These are phyloP conservation scores for Neoniphon sammara DNA, from an alignment of 2,797 vertebrate species.

Conservation along the genomic window DNA sequence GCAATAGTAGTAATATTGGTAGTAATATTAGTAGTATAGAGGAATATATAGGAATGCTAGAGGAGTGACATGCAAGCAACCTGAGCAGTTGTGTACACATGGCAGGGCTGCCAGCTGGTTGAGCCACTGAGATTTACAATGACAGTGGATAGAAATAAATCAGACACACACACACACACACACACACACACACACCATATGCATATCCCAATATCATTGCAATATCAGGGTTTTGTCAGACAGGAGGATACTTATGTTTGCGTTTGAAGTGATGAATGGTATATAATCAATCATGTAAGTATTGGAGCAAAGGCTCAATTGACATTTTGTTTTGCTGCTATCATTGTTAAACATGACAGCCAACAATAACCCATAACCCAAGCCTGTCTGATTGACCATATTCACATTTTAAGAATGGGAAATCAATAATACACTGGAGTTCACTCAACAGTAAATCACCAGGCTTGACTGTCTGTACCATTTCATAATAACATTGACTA, in stretches of 20 bases:
- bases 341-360: too few species aligned
- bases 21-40: conserved; percentile 1
- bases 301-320: too few species aligned
- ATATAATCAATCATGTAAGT: too few species aligned
- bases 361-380: too few species aligned
- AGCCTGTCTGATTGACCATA: too few species aligned
- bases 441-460: background rate
- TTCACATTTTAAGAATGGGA: too few species aligned
- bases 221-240: background rate
- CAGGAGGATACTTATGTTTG: background rate
- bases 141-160: conserved; percentile 35
- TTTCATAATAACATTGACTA: too few species aligned
- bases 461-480: too few species aligned
- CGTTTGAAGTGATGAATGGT: too few species aligned
- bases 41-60: conserved; percentile 1
- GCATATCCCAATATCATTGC: background rate
- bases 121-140: conserved; percentile 49
- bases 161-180: background rate
- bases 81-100: conserved; percentile 53
- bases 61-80: conserved; percentile 25
- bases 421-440: background rate
- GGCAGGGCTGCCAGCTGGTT: conserved; percentile 36
- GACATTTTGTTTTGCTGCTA: too few species aligned
- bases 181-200: background rate
- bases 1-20: background rate